A percentile compares a stretch with the other conserved stretches of the same genome.
phyloP scores from a whole-genome alignment of 2,113 vertebrate genomes.

The Ptyas mucosa region DNA sequence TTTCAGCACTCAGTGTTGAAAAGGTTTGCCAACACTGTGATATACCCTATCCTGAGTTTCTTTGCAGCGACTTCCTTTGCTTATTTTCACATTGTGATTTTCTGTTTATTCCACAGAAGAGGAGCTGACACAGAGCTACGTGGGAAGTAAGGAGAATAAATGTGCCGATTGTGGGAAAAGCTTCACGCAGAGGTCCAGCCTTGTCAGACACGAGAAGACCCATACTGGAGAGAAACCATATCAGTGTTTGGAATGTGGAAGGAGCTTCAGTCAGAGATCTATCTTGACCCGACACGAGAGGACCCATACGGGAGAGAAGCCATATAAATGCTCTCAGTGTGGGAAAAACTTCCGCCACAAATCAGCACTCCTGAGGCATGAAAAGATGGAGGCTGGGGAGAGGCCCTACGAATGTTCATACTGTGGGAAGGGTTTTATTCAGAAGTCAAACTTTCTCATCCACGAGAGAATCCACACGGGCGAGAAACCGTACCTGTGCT shows the following conservation, averaged over 20 bases:
- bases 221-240: slow-evolving; percentile 12
- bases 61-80: neutral
- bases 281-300: slow-evolving; percentile 4
- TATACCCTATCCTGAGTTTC: neutral
- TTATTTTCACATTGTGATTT: neutral
- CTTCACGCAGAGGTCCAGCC: slow-evolving; percentile 5
- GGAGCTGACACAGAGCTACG: neutral
- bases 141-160: neutral
- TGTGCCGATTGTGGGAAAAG: slow-evolving; percentile 6
- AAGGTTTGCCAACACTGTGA: no score
- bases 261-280: neutral
- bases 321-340: neutral
- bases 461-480: neutral
- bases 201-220: slow-evolving; percentile 3
- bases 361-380: slow-evolving; percentile 1
- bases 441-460: slow-evolving; percentile 3
- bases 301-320: neutral
- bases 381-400: slow-evolving; percentile 14
- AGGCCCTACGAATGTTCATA: slow-evolving; percentile 7
- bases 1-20: no score
- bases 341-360: slow-evolving; percentile 13
- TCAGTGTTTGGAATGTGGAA: neutral
- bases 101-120: neutral
- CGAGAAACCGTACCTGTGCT: neutral
- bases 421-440: slow-evolving; percentile 14